Evolutionary conservation across 2,797 vertebrate species (phyloP).

Genomic region (Typhlichthys subterraneus): DNA sequence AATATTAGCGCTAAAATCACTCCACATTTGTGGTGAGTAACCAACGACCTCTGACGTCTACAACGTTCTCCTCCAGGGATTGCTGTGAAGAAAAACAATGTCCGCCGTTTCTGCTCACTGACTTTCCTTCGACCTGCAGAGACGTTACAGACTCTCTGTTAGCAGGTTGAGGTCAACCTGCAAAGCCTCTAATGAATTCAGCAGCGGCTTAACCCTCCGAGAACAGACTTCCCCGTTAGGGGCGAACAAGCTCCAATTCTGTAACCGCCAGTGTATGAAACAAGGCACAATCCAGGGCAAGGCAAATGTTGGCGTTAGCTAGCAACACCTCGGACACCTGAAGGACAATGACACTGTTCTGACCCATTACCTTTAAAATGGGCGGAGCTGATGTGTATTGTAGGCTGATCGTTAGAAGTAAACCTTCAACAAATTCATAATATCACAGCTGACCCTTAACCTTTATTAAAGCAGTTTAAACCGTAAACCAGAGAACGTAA

Average conservation of each 20-base stretch:
- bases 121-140: constrained; percentile 24
- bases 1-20: constrained; percentile 34
- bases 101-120: neutral
- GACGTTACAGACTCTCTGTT: constrained; percentile 1
- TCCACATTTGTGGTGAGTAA: constrained; percentile 24
- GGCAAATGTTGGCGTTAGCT: constrained; percentile 58
- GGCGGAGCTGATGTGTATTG: no score
- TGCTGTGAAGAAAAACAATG: neutral
- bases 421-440: no score
- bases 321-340: constrained; percentile 36
- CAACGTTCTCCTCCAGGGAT: no score
- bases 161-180: constrained; percentile 21
- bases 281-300: constrained; percentile 58
- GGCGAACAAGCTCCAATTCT: constrained; percentile 35
- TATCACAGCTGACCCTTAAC: no score
- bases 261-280: constrained; percentile 40
- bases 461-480: no score
- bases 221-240: constrained; percentile 23
- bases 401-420: no score
- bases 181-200: constrained; percentile 42
- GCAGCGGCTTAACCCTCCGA: constrained; percentile 43
- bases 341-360: constrained; percentile 57
- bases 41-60: no score
- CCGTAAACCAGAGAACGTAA: no score
- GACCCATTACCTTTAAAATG: no score